Evolutionary conservation across 2,888 invertebrate genomes (phyloP), one percentile per base, ranked within the genome.

Genomic region (Lasioglossum calceatum): DNA sequence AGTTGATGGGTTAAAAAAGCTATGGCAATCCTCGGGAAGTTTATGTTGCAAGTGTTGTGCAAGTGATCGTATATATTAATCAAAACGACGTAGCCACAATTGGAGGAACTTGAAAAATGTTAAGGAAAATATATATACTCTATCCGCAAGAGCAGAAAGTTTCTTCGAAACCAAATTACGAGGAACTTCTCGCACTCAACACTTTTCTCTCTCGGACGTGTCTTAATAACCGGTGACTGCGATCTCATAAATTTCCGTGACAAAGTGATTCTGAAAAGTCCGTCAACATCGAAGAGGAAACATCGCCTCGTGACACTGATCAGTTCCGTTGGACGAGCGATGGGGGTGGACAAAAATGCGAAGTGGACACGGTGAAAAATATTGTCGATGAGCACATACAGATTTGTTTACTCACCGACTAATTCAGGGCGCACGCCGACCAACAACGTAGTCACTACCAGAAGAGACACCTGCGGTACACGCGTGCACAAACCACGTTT

Each of bases 401-500:
- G 4, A 16, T 50, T n/a, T 50, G n/a, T 88, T 64, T 32, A 94
- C 95, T 95, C 93, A 95, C 94, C 94, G 86, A 93, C 82, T 79
- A 94, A 88, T 88, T 95, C 94, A 81, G 94, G 90, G n/a, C 92
- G 92, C 72, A 93, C 94, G 67, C 91, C 91, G 39, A 91, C 87
- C 77, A 92, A 86, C 72, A 93, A 86, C 42, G 92, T 92, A 67
- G 93, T 89, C 81, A 93, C 86, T 73, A 93, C 90, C 80, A 93
- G 88, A 85, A 93, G 88, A 42, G 87, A 88, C 87, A 92, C 91
- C 88, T 91, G 89, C 87, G 86, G 88, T 84, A 86, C 88, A 77
- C 90, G 90, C 85, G 90, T 78, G 87, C 90, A 92, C 90, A 89
- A 86, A 88, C 89, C 87, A 92, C 92, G 90, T 87, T 90, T 88